These are phyloP conservation scores for Megalops cyprinoides DNA, from an alignment of 2,797 vertebrate species.

Conservation along the genomic window DNA sequence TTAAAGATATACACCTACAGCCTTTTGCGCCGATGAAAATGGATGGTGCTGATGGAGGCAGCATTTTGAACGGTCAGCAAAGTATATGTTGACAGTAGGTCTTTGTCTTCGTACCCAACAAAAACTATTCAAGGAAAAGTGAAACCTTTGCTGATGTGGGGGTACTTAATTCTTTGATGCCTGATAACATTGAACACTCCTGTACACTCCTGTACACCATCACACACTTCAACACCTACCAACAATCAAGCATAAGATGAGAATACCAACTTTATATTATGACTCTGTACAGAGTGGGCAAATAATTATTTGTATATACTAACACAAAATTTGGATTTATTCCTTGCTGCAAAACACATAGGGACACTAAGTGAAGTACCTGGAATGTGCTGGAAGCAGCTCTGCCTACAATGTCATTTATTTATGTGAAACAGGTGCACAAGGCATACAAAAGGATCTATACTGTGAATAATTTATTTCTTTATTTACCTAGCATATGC, in stretches of 20 bases:
- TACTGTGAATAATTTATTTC: neutral
- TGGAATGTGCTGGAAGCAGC: neutral
- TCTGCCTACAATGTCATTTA: neutral
- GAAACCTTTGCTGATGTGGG: neutral
- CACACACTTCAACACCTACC: neutral
- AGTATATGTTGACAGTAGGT: constrained; percentile 9
- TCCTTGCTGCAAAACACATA: neutral
- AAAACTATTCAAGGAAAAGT: neutral
- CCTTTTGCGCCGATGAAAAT: constrained; percentile 50
- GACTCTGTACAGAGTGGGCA: neutral
- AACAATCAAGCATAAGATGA: neutral
- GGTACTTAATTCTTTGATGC: neutral
- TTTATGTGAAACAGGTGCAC: neutral
- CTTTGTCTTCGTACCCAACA: constrained; percentile 14
- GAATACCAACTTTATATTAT: neutral
- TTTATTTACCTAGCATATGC: neutral
- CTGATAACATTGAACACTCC: neutral
- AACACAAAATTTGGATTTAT: neutral
- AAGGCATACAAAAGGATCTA: neutral
- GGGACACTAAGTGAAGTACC: neutral
- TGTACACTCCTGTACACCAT: neutral
- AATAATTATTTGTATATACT: neutral
- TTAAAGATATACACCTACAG: constrained; percentile 51
- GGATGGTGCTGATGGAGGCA: constrained; percentile 54
- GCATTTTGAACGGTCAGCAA: constrained; percentile 37